Evolutionary conservation across 2,113 vertebrate genomes (phyloP).

Genomic region (Suncus etruscus): DNA sequence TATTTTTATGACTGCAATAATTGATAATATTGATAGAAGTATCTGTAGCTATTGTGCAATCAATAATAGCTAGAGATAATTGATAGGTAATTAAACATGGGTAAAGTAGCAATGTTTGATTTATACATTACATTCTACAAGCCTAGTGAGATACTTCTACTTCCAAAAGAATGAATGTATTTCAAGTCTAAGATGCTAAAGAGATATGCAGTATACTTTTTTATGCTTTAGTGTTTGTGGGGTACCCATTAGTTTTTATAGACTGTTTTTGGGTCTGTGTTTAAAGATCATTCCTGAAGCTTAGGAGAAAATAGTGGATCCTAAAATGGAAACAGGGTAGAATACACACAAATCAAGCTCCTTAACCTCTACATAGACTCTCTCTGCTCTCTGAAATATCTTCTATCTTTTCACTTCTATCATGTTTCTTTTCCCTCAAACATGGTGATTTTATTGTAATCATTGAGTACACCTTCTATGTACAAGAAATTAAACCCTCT

Average conservation of each 20-base stretch:
- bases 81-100: background rate
- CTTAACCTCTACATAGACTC: background rate
- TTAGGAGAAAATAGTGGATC: no score
- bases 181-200: background rate
- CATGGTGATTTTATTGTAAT: background rate
- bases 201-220: background rate
- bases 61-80: background rate
- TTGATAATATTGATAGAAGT: background rate
- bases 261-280: no score
- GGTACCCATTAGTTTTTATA: no score
- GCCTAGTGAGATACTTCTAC: background rate
- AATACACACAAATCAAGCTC: no score
- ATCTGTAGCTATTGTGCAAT: background rate
- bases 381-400: background rate
- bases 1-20: no score
- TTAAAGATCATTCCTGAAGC: no score
- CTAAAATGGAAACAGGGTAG: no score
- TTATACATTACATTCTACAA: background rate
- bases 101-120: background rate
- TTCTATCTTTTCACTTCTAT: background rate
- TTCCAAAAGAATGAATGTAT: background rate
- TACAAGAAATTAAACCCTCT: background rate
- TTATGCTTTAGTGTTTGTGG: no score
- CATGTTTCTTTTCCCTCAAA: background rate
- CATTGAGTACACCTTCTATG: background rate